These are phyloP conservation scores for Macrocentrus cingulum DNA, from an alignment of 1,140 invertebrate genomes.

Conservation along the genomic window DNA sequence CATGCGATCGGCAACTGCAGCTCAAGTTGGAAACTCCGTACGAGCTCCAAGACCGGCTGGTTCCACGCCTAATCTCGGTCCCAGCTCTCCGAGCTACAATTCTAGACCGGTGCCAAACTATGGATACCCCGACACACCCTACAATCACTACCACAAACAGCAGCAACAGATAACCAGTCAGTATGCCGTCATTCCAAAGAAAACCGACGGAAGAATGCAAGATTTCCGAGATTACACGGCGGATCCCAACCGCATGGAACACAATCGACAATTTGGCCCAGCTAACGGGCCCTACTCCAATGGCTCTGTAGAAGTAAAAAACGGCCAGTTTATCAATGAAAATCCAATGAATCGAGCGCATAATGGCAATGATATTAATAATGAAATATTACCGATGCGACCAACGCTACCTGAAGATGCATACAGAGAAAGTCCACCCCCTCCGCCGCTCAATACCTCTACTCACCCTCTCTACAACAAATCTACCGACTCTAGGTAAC, in stretches of 20 bases:
- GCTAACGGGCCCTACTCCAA: constrained; percentile 43
- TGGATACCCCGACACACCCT: constrained; percentile 39
- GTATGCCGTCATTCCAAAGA: constrained; percentile 36
- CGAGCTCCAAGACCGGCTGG: constrained; percentile 39
- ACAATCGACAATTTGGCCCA: constrained; percentile 38
- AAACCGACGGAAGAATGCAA: constrained; percentile 28
- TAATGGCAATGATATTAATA: constrained; percentile 31
- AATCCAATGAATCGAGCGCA: constrained; percentile 34
- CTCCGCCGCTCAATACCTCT: constrained; percentile 69
- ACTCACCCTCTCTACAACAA: constrained; percentile 72
- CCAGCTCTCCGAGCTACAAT: constrained; percentile 42
- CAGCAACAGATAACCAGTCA: constrained; percentile 36
- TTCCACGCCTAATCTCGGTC: constrained; percentile 48
- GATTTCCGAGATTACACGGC: constrained; percentile 23
- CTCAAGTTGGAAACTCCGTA: constrained; percentile 42
- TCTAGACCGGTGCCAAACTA: constrained; percentile 40
- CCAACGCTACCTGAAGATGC: constrained; percentile 45
- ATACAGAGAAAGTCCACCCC: constrained; percentile 65
- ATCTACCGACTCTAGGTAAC: constrained; percentile 49
- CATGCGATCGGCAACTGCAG: constrained; percentile 40
- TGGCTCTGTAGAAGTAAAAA: constrained; percentile 34
- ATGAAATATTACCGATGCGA: constrained; percentile 38
- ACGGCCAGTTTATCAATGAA: constrained; percentile 40
- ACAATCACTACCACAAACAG: not conserved
- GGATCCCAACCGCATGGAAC: constrained; percentile 41